These are phyloP conservation scores for Coptotermes formosanus DNA, from an alignment of 1,140 invertebrate genomes.

Conservation along the genomic window DNA sequence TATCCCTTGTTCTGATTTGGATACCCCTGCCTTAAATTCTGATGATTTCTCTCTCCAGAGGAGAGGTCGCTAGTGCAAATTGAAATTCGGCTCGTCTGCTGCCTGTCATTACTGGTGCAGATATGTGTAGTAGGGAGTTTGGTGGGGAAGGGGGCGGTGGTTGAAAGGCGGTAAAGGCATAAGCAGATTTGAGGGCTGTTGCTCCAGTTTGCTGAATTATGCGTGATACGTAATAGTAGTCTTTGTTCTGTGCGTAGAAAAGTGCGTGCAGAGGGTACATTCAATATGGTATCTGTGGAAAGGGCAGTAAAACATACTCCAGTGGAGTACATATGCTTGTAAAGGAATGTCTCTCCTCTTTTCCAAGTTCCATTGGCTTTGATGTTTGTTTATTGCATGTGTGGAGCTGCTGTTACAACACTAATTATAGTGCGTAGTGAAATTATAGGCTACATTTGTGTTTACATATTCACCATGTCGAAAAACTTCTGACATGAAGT, in stretches of 20 bases:
- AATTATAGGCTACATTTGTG: no score
- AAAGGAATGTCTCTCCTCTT: no score
- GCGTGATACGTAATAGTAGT: background rate
- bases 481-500: no score
- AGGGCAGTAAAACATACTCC: no score
- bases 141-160: no score
- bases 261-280: background rate
- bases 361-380: no score
- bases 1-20: no score
- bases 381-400: no score
- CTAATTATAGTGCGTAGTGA: no score
- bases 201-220: background rate
- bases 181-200: background rate
- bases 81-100: constrained; percentile 20
- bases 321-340: no score
- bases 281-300: background rate
- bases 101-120: constrained; percentile 26
- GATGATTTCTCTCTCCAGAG: background rate
- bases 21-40: background rate
- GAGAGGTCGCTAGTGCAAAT: constrained; percentile 24
- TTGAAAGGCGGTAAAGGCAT: background rate
- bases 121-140: background rate
- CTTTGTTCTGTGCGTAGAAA: background rate
- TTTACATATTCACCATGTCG: no score
- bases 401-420: no score